Conservation (phyloP, 2,888 invertebrate species). For the Volucella inflata region DNA sequence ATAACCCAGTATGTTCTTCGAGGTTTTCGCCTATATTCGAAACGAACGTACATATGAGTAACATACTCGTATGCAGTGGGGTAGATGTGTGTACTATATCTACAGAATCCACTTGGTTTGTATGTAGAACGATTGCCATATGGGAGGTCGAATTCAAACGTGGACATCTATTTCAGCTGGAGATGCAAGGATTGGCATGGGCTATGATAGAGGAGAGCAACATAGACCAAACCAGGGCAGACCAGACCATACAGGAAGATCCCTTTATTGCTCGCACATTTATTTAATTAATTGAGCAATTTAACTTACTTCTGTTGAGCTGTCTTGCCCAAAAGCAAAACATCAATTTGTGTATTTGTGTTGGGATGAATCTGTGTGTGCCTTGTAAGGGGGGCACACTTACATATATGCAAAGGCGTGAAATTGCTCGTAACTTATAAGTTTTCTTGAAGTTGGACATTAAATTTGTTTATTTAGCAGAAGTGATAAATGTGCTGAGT, state of each 20-base stretch:
- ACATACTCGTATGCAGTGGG: neutral
- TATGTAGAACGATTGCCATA: neutral
- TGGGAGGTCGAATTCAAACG: slow-evolving; percentile 11
- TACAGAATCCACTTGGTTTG: neutral
- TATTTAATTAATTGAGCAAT: slow-evolving; percentile 77
- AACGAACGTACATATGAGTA: too few relatives aligned
- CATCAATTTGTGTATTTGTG: neutral
- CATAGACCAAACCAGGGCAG: neutral
- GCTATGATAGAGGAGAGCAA: neutral
- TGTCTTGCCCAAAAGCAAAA: slow-evolving; percentile 40
- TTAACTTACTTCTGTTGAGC: slow-evolving; percentile 76
- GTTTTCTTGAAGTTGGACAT: slow-evolving; percentile 59
- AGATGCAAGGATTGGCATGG: slow-evolving; percentile 19
- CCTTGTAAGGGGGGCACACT: neutral
- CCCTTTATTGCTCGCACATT: slow-evolving; percentile 65
- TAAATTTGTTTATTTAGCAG: slow-evolving; percentile 63
- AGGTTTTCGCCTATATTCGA: too few relatives aligned
- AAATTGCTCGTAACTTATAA: slow-evolving; percentile 63
- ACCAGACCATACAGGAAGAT: slow-evolving; percentile 18
- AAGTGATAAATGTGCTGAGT: slow-evolving; percentile 61
- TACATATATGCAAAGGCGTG: slow-evolving; percentile 56
- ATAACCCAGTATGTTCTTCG: neutral
- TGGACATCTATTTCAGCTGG: slow-evolving; percentile 26
- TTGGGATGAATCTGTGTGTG: neutral
- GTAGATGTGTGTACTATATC: neutral